A percentile compares a stretch with the other conserved stretches of the same genome.
Conservation (phyloP, 2,113 vertebrate genomes). For the Empidonax traillii region DNA sequence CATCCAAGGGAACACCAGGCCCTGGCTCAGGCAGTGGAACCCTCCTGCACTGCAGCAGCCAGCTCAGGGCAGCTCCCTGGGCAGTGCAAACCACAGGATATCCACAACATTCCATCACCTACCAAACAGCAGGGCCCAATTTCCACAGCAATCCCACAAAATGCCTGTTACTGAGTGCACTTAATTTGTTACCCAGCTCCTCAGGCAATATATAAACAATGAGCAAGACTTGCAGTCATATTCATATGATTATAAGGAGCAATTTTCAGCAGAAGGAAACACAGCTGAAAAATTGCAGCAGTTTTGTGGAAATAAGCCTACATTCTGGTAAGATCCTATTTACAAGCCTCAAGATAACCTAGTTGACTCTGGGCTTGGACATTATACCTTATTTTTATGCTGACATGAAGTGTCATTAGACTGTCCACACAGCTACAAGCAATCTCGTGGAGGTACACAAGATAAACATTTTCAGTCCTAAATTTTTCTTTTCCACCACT, state of each 20-base stretch:
- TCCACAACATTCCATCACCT: rapidly evolving
- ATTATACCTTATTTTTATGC: background rate
- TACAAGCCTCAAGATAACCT: background rate
- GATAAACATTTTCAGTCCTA: rapidly evolving
- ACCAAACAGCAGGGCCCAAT: rapidly evolving
- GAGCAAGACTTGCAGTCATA: background rate
- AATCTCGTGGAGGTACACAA: rapidly evolving
- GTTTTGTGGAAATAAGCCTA: rapidly evolving
- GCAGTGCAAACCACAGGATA: rapidly evolving
- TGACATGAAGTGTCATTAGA: background rate
- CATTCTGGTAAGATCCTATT: background rate
- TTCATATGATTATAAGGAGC: background rate
- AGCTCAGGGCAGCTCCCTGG: rapidly evolving
- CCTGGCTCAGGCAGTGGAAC: background rate
- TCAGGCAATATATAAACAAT: background rate
- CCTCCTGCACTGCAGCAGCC: rapidly evolving
- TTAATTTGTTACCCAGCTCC: background rate
- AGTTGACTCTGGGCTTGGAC: background rate
- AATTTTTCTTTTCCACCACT: background rate
- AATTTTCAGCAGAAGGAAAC: background rate
- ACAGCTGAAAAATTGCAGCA: background rate
- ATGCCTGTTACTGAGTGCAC: rapidly evolving
- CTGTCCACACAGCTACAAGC: background rate
- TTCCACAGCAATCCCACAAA: background rate
- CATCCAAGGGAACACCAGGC: rapidly evolving